phyloP scores from a whole-genome alignment of 2,888 invertebrate genomes.

The Pseudococcus viburni region DNA sequence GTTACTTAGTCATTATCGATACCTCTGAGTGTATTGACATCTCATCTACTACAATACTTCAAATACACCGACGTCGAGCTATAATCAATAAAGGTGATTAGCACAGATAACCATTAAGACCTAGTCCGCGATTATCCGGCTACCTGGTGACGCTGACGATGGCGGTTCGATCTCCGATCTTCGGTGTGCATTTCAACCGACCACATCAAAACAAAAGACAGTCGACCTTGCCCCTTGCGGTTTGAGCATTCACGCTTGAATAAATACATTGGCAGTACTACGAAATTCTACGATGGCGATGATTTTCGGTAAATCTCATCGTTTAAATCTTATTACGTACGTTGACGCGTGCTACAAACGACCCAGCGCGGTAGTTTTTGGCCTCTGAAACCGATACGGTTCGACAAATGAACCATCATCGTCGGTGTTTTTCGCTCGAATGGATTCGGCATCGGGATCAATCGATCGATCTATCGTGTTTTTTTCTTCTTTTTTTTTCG shows the following conservation, averaged over 20 bases:
- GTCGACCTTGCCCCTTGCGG: slow-evolving; percentile 54
- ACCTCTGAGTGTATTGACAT: background rate
- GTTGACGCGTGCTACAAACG: slow-evolving; percentile 57
- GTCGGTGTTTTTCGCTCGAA: slow-evolving; percentile 49
- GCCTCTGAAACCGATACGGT: slow-evolving; percentile 46
- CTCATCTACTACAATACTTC: background rate
- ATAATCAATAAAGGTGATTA: slow-evolving; percentile 28
- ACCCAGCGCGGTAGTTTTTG: slow-evolving; percentile 8
- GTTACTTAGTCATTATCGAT: background rate
- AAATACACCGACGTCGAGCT: background rate
- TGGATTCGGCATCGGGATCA: background rate
- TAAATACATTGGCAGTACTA: background rate
- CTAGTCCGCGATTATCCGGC: background rate
- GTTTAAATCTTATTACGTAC: slow-evolving; percentile 50
- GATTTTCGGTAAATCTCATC: slow-evolving; percentile 48
- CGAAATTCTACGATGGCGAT: background rate
- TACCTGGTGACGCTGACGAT: background rate
- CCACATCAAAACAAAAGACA: slow-evolving; percentile 44
- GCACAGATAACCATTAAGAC: slow-evolving; percentile 22
- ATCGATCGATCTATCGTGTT: background rate
- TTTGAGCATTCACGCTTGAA: slow-evolving; percentile 41
- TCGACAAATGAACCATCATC: slow-evolving; percentile 45
- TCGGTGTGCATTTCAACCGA: slow-evolving; percentile 21
- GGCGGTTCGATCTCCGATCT: background rate
- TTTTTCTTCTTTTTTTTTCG: background rate